Evolutionary conservation across 2,797 vertebrate species (phyloP), one percentile per base, ranked within the genome.

Genomic region (Gadopsis marmoratus): DNA sequence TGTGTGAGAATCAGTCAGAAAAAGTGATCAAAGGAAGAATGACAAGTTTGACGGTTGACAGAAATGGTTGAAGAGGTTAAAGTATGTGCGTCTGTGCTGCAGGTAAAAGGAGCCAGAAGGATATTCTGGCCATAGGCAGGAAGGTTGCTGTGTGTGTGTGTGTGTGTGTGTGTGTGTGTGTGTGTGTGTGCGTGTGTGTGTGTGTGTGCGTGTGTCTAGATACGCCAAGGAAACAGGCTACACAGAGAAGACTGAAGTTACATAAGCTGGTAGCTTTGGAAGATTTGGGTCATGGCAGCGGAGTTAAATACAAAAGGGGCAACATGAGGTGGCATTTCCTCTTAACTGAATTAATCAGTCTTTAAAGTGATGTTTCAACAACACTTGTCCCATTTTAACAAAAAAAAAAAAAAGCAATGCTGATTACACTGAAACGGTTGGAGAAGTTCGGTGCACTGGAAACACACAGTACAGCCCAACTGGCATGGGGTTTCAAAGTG

Each of bases 241-340:
- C 81, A 84, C 47, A 47, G 74, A 82, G 81, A 87, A 86, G 61
- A 89, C 71, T 80, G 67, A 54, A 21, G 81, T 92, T 91, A 89
- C 71, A 61, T 88, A 93, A 91, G 81, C 58, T 16, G 62, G 55
- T 50, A 83, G 80, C 84, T 82, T 87, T 87, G 77, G 83, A 83
- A 77, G 84, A 92, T 90, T 86, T 89, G 74, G 88, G 88, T 90
- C 87, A 90, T 48, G 62, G 79, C 70, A 79, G 67, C 81, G 56
- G 77, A 90, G 74, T 77, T 80, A 85, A 88, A 86, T 59, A 73
- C 54, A 73, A 81, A 81, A 69, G 76, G 78, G 70, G 50, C 75
- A 82, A 82, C 74, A 76, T 74, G 64, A 79, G 71, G 77, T 61
- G 79, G 50, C 70, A 71, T 86, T 88, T 88, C 66, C 60, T 83